Base-by-base conservation (phyloP, 2,797 vertebrate genomes). In the Sandelia bainsii region DNA sequence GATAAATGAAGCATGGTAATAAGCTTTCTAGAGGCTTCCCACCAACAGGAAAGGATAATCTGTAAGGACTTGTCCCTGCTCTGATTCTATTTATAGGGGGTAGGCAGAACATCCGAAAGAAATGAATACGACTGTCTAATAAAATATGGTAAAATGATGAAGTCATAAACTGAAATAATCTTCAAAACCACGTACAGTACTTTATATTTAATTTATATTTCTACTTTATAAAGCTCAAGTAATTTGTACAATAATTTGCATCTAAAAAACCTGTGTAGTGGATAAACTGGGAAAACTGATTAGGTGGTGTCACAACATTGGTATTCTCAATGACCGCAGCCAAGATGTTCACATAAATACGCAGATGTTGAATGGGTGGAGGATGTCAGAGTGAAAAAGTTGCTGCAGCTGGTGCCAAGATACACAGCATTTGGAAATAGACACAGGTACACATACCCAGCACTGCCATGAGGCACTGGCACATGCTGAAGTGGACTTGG, bases 331-430 rank as follows among this genome's bases (percentile, higher is more conserved):
- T 88, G 88, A 91, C 90, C 82, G 84, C 80, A 81, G 90, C 91
- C 90, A 92, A 92, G 89, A 92, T 89, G 93, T 91, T 94, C 91
- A 84, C 83, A 89, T 92, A 91, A 93, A 92, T 85, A 93, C 87
- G 69, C 94, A 95, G 93, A 92, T 94, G 93, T 93, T 93, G 92
- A 92, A 91, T 90, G 91, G 89, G 92, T 90, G 91, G 93, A 87
- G 86, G 88, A 91, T 94, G 92, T 94, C 92, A 92, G 84, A 93
- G 87, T 90, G 88, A 93, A 91, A 49, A 94, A 92, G 91, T 92
- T 90, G 89, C 83, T 22, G 69, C 78, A 82, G 84, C 81, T 80
- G 88, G 77, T 95, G 94, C 93, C 93, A 94, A 94, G 85, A 87
- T 92, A 93, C 93, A 94, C 91, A 84, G 79, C 83, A 54, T 93